Base-by-base conservation (phyloP, 23 tunicate species). In the Ciona savignyi region DNA sequence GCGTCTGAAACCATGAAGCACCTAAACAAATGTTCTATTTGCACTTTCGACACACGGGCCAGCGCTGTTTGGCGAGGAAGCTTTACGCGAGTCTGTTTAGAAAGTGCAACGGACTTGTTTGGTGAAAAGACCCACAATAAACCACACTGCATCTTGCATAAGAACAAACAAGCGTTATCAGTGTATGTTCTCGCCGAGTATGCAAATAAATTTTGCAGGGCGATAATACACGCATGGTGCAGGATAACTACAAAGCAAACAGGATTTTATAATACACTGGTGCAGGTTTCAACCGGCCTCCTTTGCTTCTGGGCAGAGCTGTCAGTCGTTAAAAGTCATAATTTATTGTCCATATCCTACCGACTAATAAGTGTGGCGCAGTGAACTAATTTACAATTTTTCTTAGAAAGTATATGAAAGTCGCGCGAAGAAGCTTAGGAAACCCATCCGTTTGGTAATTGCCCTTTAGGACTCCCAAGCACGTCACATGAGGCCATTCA, bases 41-140 rank as follows among this genome's bases (percentile, higher is more conserved):
- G 56, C 56, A 42, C 56, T 42, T 42, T 42, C 56, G 56, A 42
- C 56, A 15, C 56, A 42, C 56, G 56, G 56, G 56, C 56, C 56
- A 42, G 9, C 56, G 56, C 56, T 42, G 56, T 42, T 42, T 42
- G 56, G 15, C 56, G 56, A 42, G 15, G 56, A 42, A 6, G 56
- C 56, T 15, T 42, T 15, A 15, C 56, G 56, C 56, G 56, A 42
- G 56, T 9, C 15, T 15, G 56, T 42, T 42, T 42, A 42, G 56
- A 42, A 42, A 6, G 56, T 42, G 56, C 56, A 15, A 15, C 15
- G 56, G 56, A 42, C 15, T 42, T 42, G 56, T 42, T 42, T 42
- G n/a, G 56, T 42, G 56, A 6, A 6, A 9, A 42, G 15, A 15
- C 56, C 56, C 15, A 15, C 56, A 6, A 42, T 15, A 15, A 15